phyloP scores from a whole-genome alignment of 2,888 invertebrate genomes.

The Folsomia candida region DNA sequence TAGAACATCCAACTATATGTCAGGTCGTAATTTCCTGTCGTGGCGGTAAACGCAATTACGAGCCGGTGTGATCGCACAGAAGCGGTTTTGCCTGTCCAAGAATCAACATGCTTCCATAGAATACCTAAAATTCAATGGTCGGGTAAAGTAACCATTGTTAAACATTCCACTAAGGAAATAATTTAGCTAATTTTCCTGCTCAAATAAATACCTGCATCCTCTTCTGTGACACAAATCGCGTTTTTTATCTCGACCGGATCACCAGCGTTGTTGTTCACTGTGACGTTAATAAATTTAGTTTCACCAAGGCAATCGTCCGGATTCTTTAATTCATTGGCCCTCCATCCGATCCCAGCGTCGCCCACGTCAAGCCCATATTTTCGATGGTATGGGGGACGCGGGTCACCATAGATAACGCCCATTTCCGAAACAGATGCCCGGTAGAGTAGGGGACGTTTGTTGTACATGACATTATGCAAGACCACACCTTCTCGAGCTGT shows the following conservation, averaged over 20 bases:
- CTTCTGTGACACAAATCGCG: constrained; percentile 30
- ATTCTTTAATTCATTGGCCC: constrained; percentile 14
- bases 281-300: constrained; percentile 19
- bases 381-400: constrained; percentile 28
- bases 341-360: constrained; percentile 22
- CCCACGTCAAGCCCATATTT: constrained; percentile 32
- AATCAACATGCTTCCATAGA: constrained; percentile 26
- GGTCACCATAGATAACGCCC: constrained; percentile 32
- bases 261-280: constrained; percentile 15
- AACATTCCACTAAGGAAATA: no score
- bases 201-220: constrained; percentile 33
- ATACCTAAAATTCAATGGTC: no score
- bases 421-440: constrained; percentile 28
- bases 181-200: no score
- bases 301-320: constrained; percentile 22
- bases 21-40: constrained; percentile 34
- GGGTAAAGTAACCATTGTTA: no score
- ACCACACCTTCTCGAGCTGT: constrained; percentile 28
- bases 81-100: not conserved
- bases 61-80: constrained; percentile 21
- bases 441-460: constrained; percentile 7
- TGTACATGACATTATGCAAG: constrained; percentile 28
- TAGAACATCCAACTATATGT: constrained; percentile 33
- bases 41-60: constrained; percentile 17
- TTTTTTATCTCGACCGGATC: constrained; percentile 5